Evolutionary conservation across 2,797 vertebrate species (phyloP), one percentile per base, ranked within the genome.

Genomic region (Podargus strigoides): DNA sequence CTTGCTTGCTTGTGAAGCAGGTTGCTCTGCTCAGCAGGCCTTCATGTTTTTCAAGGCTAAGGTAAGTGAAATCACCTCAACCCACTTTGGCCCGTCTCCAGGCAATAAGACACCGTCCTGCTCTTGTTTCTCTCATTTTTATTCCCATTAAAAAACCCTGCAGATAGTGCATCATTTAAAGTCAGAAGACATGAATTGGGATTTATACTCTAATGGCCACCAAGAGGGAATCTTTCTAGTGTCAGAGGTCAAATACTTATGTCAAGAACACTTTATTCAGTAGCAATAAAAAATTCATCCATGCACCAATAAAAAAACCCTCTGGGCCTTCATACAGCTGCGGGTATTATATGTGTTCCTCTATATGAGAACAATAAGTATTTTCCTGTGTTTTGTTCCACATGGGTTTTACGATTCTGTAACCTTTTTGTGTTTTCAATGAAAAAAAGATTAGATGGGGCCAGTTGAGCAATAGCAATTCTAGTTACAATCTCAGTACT

Each of bases 181-280:
- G 42, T 66, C 64, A 78, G 67, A 67, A 91, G 67, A 81, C 47
- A 14, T 56, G 42, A 87, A 80, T 72, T 79, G 90, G 72, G 64
- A 89, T 95, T 96, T 96, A 76, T 84, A 59, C 85, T 92, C 82
- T 94, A 80, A 92, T 81, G 82, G 80, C 90, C 87, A 95, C 85
- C 86, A 85, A 96, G 87, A 96, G 63, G 88, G 85, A 97, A 73
- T 90, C 89, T 96, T 93, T 75, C 37, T 91, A 34, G 50, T 90
- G 78, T 93, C 82, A 90, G 80, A 96, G 92, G 89, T 96, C 89
- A 96, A 92, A 96, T 95, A 86, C 34, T 96, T 96, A 95, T 72
- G 79, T 95, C 85, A 94, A 95, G 93, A 97, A 87, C 81, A 89
- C 84, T 96, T 96, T 96, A 95, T 96, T 96, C 94, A 92, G 82